Base-by-base conservation (phyloP, 2,888 invertebrate species). In the Selenia dentaria region DNA sequence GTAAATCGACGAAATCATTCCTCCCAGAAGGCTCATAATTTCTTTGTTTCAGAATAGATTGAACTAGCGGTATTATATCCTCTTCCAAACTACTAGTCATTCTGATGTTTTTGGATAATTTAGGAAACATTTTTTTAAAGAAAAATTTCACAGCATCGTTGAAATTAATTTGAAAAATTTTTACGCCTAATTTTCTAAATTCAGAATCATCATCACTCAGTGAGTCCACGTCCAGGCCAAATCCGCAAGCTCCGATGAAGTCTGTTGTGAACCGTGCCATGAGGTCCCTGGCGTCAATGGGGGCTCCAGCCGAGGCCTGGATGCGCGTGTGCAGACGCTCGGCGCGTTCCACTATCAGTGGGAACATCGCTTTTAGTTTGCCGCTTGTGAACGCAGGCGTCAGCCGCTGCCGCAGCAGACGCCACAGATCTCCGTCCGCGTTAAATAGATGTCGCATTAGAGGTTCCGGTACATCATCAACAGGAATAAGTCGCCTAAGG, bases 201-300 rank as follows among this genome's bases (percentile, higher is more conserved):
- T 62, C 61, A 0, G 79, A 79, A 1, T 71, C 49, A 3, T 79
- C 76, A 0, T 76, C 67, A 11, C 62, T 67, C 2, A 80, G 63
- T 0, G 78, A 72, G 35, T 78, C 70, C 0, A 70, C 63, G 4
- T 80, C 75, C 18, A 79, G 61, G 0, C 79, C 79, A 34, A 79
- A 79, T 2, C 72, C 80, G 26, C 77, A 77, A 13, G 79, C 74
- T 9, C 79, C 79, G 31, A 79, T 79, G 46, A 79, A 76, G 46
- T 79, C 79, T 3, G 73, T 79, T 10, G 77, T 77, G 54, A 73
- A 79, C 2, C 79, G 66, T 5, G 79, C 80, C 77, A 80, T 78
- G 10, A 81, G 66, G 13, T 83, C 82, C 0, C 76, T 65, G 2
- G 72, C 74, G 33, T 77, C 79, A 3, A 74, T n/a, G 64, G 46